Base-by-base conservation (phyloP, 1,140 invertebrate species). In the Globodera ellingtonae region DNA sequence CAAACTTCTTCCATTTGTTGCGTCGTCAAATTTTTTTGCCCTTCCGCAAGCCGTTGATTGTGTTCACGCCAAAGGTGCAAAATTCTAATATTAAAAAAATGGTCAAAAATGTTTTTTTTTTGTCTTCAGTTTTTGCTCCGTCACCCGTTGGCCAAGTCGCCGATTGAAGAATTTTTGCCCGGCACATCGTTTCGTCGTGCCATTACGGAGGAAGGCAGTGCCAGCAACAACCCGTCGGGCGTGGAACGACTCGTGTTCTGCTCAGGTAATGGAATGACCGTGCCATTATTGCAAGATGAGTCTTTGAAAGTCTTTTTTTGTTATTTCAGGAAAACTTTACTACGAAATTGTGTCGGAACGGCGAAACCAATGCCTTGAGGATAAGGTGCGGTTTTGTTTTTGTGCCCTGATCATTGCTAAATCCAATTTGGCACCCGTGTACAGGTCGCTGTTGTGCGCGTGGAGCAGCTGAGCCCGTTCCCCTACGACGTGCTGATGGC, bases 391-490 rank as follows among this genome's bases (percentile, higher is more conserved):
- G 6, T 47, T 70, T 44, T 13, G 1, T 44, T 44, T 70, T 24
- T 44, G 21, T 75, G 73, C 47, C 47, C 52, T 77, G 59, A 10
- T 7, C 6, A 56, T 73, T 50, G 46, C 3, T n/a, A 72, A 6
- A 21, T 4, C 24, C 18, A 75, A 7, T 21, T 73, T 24, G 35
- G 35, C n/a, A 6, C 6, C n/a, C 6, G 18, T 65, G 35, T 46
- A 48, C 46, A 77, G 75, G 93, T 98, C 79, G 96, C 95, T 72
- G 93, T 99, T 84, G 90, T 92, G 6, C 92, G 95, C 86, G 91
- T 98, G 71, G 96, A 98, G 92, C 95, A 98, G 92, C 94, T 95
- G 86, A 94, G 94, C 76, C 97, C 97, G 69, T 99, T 99, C 93
- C 98, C 98, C 56, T 98, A 95, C 90, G 98, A 99, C 90, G 90